Percentiles rank a stretch among this genome's conserved stretches.
phyloP scores from a whole-genome alignment of 1,140 invertebrate genomes.

The Myzus persicae region DNA sequence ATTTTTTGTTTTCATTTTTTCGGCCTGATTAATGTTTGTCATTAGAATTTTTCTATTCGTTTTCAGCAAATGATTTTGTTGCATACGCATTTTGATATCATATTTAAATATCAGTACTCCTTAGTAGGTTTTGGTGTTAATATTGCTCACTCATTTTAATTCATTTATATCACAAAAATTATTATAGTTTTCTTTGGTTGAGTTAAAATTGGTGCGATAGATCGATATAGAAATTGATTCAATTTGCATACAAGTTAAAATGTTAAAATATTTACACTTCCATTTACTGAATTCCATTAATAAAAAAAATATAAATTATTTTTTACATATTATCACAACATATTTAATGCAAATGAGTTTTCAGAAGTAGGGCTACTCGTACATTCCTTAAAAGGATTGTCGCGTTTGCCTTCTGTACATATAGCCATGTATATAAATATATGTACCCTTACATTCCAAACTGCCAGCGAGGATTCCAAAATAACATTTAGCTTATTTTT shows the following conservation, averaged over 20 bases:
- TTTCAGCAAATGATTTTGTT: not conserved
- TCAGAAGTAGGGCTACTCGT: not conserved
- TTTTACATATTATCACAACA: not conserved
- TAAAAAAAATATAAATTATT: not conserved
- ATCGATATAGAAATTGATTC: not conserved
- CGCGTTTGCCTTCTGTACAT: not conserved
- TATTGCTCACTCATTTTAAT: not conserved
- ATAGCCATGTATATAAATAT: not conserved
- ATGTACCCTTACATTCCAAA: not conserved
- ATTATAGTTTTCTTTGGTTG: not conserved
- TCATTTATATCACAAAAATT: not conserved
- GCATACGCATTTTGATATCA: not conserved
- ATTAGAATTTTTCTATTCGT: not conserved
- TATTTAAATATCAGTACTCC: not conserved
- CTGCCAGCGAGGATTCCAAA: not conserved
- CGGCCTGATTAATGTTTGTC: not conserved
- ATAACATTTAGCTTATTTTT: conserved; percentile 2
- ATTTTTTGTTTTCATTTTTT: not conserved
- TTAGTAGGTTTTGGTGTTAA: not conserved
- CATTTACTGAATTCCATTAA: not conserved
- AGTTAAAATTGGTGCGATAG: not conserved
- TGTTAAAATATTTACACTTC: not conserved
- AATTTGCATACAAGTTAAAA: not conserved
- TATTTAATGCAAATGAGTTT: not conserved
- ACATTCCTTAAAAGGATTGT: conserved; percentile 23